Conservation (phyloP, 2,888 invertebrate genomes). For the Conistra vaccinii region DNA sequence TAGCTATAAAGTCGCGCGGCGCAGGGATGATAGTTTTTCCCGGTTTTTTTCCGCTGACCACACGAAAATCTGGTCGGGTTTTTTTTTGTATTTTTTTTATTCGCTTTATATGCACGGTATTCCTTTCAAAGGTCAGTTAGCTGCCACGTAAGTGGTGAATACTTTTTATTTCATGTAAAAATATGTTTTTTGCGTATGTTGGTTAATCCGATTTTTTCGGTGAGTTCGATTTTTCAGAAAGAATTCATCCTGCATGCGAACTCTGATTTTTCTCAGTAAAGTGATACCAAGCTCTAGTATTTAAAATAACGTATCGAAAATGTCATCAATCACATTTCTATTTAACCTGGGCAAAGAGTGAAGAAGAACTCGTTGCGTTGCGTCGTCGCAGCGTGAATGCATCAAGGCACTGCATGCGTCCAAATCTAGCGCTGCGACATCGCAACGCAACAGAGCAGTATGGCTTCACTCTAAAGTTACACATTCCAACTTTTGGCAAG, state of each 20-base stretch:
- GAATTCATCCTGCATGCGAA: background rate
- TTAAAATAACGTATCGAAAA: background rate
- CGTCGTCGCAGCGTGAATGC: too few relatives aligned
- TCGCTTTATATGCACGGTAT: conserved; percentile 53
- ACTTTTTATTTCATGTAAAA: conserved; percentile 35
- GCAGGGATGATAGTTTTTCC: conserved; percentile 78
- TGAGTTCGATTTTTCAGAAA: background rate
- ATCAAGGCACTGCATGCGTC: too few relatives aligned
- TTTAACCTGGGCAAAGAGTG: too few relatives aligned
- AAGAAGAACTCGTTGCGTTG: too few relatives aligned
- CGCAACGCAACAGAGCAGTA: too few relatives aligned
- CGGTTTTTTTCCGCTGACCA: conserved; percentile 77
- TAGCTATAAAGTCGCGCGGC: conserved; percentile 78
- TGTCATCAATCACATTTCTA: background rate
- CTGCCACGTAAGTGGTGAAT: conserved; percentile 47
- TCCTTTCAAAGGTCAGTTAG: conserved; percentile 62
- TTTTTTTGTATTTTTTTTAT: conserved; percentile 61
- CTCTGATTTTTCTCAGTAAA: background rate
- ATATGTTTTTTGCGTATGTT: background rate
- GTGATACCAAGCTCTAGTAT: too few relatives aligned
- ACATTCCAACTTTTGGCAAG: too few relatives aligned
- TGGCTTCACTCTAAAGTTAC: too few relatives aligned
- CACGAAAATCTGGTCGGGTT: conserved; percentile 74
- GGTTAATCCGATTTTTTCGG: background rate
- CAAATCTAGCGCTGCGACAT: too few relatives aligned